These are phyloP conservation scores for Sparidentex hasta DNA, from an alignment of 2,797 vertebrate species.

Conservation along the genomic window DNA sequence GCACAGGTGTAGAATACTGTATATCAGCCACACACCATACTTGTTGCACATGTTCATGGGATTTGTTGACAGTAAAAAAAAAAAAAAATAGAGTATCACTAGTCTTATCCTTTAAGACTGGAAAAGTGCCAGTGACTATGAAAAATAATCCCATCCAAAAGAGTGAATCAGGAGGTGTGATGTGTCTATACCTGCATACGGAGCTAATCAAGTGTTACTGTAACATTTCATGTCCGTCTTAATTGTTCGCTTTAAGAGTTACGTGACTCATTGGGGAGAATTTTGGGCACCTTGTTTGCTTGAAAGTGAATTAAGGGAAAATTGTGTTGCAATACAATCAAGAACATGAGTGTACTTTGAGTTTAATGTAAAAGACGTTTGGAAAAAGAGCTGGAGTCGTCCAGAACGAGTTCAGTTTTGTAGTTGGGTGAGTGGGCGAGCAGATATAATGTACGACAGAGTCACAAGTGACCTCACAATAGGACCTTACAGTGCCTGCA, in stretches of 20 bases:
- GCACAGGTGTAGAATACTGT: no score
- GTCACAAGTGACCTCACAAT: constrained; percentile 77
- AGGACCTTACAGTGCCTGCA: constrained; percentile 61
- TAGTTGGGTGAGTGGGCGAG: constrained; percentile 32
- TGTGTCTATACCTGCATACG: constrained; percentile 8
- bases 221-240: constrained; percentile 24
- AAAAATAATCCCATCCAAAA: neutral
- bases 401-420: constrained; percentile 1
- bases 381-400: neutral
- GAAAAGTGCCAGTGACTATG: neutral
- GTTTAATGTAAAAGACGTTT: constrained; percentile 10
- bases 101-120: neutral
- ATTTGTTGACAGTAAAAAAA: neutral
- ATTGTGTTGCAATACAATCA: neutral
- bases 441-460: constrained; percentile 62
- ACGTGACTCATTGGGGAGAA: neutral
- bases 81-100: neutral
- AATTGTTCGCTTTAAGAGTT: constrained; percentile 4
- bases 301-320: neutral
- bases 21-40: neutral
- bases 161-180: constrained; percentile 41
- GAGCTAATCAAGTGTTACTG: constrained; percentile 20
- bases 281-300: neutral
- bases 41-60: neutral
- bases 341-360: neutral